Conservation (phyloP, 1,140 invertebrate genomes). For the Sitodiplosis mosellana region DNA sequence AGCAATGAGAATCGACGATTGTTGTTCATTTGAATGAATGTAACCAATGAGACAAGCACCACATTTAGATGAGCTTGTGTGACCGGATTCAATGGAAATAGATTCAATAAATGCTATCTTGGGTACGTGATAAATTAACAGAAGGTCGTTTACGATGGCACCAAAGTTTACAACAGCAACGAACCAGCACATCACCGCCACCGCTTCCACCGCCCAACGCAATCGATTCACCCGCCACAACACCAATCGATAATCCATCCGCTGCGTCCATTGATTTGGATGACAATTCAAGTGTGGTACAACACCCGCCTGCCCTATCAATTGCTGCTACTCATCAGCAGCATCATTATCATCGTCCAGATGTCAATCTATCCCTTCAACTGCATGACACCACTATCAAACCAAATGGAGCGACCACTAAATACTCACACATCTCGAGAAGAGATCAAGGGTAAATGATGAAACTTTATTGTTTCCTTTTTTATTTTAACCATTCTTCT, state of each 20-base stretch:
- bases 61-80: no score
- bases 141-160: constrained; percentile 19
- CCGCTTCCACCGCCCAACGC: background rate
- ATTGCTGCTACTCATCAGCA: background rate
- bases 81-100: background rate
- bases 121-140: constrained; percentile 23
- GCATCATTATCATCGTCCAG: background rate
- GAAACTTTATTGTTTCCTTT: no score
- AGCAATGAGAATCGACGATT: no score
- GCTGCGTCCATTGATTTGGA: background rate
- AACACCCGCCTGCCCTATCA: background rate
- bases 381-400: background rate
- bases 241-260: background rate
- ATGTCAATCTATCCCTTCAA: background rate
- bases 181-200: constrained; percentile 6
- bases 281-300: background rate
- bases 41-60: no score
- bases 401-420: background rate
- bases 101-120: constrained; percentile 17
- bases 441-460: no score
- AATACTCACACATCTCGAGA: background rate
- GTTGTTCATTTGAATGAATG: no score
- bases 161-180: background rate
- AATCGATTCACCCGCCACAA: background rate
- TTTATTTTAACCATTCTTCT: no score